phyloP scores from a whole-genome alignment of 2,113 vertebrate species.

The Toxostoma redivivum region DNA sequence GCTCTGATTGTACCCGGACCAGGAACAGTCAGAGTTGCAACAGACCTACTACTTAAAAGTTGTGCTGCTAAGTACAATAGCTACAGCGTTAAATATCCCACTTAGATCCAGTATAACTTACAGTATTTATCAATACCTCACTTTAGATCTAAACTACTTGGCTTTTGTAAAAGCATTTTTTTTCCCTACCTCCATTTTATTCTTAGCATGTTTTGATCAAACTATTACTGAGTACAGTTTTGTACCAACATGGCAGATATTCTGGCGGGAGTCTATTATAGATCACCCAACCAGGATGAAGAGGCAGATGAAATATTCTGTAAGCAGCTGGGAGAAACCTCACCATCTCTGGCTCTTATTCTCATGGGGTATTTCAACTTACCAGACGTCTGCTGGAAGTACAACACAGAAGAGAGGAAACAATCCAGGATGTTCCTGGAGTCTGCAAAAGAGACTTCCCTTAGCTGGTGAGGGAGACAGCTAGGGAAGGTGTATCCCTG shows the following conservation, averaged over 20 bases:
- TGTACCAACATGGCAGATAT: neutral
- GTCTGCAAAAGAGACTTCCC: accelerated
- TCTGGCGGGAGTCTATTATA: neutral
- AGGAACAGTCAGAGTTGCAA: neutral
- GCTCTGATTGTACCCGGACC: neutral
- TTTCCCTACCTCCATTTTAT: neutral
- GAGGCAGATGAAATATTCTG: neutral
- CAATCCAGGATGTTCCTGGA: neutral
- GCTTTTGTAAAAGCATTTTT: neutral
- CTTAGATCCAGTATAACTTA: neutral
- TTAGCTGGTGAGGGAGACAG: neutral
- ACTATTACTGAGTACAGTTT: neutral
- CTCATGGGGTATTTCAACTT: neutral
- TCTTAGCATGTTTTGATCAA: neutral
- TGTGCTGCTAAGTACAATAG: neutral
- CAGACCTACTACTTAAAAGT: neutral
- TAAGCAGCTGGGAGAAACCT: neutral
- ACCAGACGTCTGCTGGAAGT: neutral
- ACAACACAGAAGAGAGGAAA: neutral
- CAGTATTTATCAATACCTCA: neutral
- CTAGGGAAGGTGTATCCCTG: neutral
- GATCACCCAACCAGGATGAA: neutral
- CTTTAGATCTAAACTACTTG: neutral
- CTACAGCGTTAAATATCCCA: neutral
- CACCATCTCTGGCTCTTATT: neutral